phyloP scores from a whole-genome alignment of 2,888 invertebrate species.

The Apodemia hepburni region DNA sequence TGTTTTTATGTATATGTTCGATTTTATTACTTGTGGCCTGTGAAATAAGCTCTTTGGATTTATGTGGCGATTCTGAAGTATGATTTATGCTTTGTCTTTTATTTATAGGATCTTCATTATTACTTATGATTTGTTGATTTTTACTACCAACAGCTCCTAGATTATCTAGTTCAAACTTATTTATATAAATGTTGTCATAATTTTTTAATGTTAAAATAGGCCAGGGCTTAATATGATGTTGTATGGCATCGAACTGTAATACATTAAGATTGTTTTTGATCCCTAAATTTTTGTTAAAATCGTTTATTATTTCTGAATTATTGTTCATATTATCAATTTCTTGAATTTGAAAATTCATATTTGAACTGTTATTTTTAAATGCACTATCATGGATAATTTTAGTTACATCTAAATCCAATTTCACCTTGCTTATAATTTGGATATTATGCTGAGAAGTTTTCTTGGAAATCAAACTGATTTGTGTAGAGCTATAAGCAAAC shows the following conservation, averaged over 20 bases:
- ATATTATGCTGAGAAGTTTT: conserved; percentile 39
- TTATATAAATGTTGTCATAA: too few species aligned
- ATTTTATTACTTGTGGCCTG: too few species aligned
- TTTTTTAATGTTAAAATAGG: neutral
- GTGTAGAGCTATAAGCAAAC: conserved; percentile 44
- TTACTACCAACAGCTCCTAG: too few species aligned
- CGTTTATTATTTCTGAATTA: neutral
- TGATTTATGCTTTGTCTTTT: too few species aligned
- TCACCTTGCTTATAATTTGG: conserved; percentile 49
- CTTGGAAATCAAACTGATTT: conserved; percentile 46
- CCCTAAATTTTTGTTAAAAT: neutral
- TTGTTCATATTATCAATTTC: neutral
- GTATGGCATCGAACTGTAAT: neutral
- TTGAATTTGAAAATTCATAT: neutral
- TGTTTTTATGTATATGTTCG: too few species aligned
- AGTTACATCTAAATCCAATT: conserved; percentile 56
- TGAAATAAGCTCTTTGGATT: too few species aligned
- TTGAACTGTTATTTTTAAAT: neutral
- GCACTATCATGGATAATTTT: conserved; percentile 39
- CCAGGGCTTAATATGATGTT: neutral
- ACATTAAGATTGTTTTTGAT: neutral
- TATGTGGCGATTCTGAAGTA: too few species aligned
- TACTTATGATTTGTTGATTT: too few species aligned
- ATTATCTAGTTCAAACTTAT: too few species aligned
- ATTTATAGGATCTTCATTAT: too few species aligned